phyloP scores from a whole-genome alignment of 2,888 invertebrate species.

The Octonoba sinensis region DNA sequence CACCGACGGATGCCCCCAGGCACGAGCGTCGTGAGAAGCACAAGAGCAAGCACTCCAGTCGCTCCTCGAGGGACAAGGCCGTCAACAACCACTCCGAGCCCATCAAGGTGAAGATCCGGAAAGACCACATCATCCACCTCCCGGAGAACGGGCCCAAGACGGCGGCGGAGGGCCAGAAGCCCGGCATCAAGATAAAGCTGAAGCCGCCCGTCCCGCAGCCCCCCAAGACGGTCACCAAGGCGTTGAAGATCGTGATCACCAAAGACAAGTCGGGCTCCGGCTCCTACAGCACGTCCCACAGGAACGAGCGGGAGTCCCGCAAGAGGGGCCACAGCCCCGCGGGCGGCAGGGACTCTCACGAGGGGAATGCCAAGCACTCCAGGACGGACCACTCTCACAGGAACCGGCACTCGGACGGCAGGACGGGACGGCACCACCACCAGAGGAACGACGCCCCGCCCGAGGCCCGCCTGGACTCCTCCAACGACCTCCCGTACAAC shows the following conservation, averaged over 20 bases:
- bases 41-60: slow-evolving; percentile 40
- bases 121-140: slow-evolving; percentile 36
- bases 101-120: slow-evolving; percentile 60
- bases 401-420: not conserved
- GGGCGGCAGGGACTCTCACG: not conserved
- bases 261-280: slow-evolving; percentile 60
- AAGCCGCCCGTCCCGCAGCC: slow-evolving; percentile 19
- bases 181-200: slow-evolving; percentile 46
- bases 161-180: not conserved
- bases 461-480: not conserved
- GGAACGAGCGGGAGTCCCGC: slow-evolving; percentile 30
- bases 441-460: not conserved
- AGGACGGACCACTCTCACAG: slow-evolving; percentile 25
- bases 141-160: not conserved
- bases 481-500: not conserved
- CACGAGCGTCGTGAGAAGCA: slow-evolving; percentile 50
- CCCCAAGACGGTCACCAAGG: not conserved
- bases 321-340: slow-evolving; percentile 38
- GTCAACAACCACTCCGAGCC: slow-evolving; percentile 25
- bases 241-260: slow-evolving; percentile 56
- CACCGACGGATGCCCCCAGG: not conserved
- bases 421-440: too few relatives aligned
- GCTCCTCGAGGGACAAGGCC: slow-evolving; percentile 28
- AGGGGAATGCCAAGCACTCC: slow-evolving; percentile 6
- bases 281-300: slow-evolving; percentile 42